These are phyloP conservation scores for Lepilemur septentrionalis DNA, from an alignment of 2,797 vertebrate genomes.

Conservation along the genomic window DNA sequence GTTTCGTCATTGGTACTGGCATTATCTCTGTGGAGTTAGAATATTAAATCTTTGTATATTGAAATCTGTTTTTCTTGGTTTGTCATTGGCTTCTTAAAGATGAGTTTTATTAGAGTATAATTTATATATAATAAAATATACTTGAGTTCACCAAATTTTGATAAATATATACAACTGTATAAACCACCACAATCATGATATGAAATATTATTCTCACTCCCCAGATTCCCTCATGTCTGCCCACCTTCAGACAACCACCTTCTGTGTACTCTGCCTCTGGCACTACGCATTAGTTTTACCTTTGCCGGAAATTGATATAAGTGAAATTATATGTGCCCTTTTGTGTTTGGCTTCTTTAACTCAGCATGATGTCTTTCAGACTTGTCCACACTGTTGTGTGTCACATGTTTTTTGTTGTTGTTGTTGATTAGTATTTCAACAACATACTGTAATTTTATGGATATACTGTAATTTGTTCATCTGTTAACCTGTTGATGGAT, in stretches of 20 bases:
- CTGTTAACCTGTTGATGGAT: neutral
- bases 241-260: neutral
- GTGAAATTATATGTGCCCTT: neutral
- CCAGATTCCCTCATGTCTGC: too few relatives aligned
- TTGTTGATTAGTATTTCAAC: neutral
- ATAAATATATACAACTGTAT: neutral
- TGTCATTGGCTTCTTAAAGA: neutral
- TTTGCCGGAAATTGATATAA: neutral
- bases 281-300: neutral
- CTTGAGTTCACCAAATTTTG: neutral
- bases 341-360: neutral
- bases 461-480: neutral
- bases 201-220: neutral
- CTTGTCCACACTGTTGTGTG: neutral
- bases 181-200: neutral
- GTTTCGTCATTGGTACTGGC: neutral
- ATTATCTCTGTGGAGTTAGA: constrained; percentile 24
- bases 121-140: neutral
- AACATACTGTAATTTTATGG: neutral
- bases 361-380: neutral
- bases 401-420: neutral
- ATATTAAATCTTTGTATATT: neutral
- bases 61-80: neutral
- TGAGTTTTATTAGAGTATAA: neutral
- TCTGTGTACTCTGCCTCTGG: neutral